Evolutionary conservation across 2,113 vertebrate genomes (phyloP).

Genomic region (Ailuropoda melanoleuca): DNA sequence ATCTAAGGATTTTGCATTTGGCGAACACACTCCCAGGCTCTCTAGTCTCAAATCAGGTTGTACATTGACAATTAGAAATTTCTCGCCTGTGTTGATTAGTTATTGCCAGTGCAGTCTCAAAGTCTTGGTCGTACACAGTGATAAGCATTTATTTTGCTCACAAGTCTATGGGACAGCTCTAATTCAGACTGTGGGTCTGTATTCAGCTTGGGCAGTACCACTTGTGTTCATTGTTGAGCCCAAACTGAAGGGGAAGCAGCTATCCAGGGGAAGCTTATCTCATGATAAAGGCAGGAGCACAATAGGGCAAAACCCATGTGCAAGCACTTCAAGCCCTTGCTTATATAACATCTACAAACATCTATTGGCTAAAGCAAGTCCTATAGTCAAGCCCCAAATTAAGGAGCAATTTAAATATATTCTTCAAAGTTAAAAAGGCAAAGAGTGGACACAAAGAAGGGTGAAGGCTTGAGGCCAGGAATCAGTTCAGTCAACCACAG

Average conservation of each 20-base stretch:
- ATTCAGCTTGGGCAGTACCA: neutral
- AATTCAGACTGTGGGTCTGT: neutral
- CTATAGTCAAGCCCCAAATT: neutral
- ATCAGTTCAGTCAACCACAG: neutral
- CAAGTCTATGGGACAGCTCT: neutral
- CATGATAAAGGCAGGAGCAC: neutral
- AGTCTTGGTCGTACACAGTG: neutral
- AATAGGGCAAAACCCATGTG: neutral
- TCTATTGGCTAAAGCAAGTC: neutral
- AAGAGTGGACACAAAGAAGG: neutral
- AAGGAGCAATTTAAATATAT: neutral
- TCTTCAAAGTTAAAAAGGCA: neutral
- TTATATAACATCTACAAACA: neutral
- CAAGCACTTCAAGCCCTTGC: neutral
- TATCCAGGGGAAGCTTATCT: neutral
- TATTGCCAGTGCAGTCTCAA: neutral
- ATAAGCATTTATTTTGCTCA: neutral
- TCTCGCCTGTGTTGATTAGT: neutral
- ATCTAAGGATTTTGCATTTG: neutral
- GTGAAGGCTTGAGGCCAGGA: neutral
- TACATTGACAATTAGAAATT: neutral
- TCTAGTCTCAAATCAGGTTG: neutral
- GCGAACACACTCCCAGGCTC: neutral
- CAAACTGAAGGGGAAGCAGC: neutral
- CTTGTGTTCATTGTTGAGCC: neutral